Percentiles rank a stretch among this genome's conserved stretches.
phyloP scores from a whole-genome alignment of 2,797 vertebrate species.

The Anableps anableps region DNA sequence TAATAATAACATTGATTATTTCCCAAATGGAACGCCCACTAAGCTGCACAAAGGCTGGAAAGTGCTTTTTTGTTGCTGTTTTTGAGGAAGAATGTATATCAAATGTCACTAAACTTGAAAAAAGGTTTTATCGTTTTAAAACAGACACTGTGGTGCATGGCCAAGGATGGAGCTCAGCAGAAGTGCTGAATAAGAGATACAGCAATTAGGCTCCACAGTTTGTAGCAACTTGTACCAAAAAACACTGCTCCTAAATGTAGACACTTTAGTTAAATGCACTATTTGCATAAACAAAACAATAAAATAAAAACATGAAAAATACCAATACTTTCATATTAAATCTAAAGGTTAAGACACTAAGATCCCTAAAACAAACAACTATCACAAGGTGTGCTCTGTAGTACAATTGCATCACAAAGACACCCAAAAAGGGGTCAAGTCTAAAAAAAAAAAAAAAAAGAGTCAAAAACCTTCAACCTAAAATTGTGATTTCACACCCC shows the following conservation, averaged over 20 bases:
- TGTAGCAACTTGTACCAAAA: constrained; percentile 26
- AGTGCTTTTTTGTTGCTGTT: background rate
- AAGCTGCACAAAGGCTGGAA: background rate
- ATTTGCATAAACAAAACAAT: constrained; percentile 14
- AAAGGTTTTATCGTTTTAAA: background rate
- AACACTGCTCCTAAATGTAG: constrained; percentile 22
- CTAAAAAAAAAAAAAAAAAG: constrained; percentile 2
- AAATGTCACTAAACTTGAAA: background rate
- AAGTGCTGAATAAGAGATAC: constrained; percentile 24
- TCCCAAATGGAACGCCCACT: background rate
- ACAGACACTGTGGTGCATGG: constrained; percentile 1
- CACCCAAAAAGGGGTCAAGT: constrained; percentile 21
- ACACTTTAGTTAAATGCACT: constrained; percentile 13
- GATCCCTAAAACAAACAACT: background rate
- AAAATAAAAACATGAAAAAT: background rate
- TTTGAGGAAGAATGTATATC: background rate
- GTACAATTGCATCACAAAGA: constrained; percentile 3
- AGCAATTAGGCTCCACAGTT: constrained; percentile 21
- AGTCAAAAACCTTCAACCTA: constrained; percentile 31
- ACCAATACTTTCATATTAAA: background rate
- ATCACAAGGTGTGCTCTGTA: background rate
- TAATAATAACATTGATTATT: background rate
- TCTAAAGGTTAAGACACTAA: background rate
- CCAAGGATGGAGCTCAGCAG: constrained; percentile 8
- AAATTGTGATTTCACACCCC: constrained; percentile 64